Conservation (phyloP, 1,140 invertebrate genomes). For the Meloidogyne chitwoodi region DNA sequence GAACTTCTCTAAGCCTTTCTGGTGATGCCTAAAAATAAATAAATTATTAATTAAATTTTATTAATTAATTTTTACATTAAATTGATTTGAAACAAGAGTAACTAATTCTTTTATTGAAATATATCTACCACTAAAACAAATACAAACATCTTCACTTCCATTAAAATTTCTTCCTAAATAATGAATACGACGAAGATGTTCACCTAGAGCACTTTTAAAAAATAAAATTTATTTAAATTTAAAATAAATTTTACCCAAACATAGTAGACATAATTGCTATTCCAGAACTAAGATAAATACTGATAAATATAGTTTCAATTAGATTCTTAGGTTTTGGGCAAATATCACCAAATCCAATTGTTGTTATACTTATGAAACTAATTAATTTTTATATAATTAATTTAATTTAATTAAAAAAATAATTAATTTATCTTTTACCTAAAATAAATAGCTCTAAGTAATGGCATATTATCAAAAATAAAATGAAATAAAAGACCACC, state of each 20-base stretch:
- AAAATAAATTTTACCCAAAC: not conserved
- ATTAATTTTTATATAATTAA: no score
- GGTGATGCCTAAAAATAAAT: not conserved
- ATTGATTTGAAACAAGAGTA: conserved; percentile 11
- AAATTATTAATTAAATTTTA: not conserved
- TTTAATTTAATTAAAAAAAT: not conserved
- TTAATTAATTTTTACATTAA: not conserved
- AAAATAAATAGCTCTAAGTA: conserved; percentile 24
- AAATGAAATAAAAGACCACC: conserved; percentile 27
- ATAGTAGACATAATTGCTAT: conserved; percentile 28
- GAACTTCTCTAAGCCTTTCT: not conserved
- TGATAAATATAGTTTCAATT: conserved; percentile 14
- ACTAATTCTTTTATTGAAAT: conserved; percentile 9
- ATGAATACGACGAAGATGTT: conserved; percentile 22
- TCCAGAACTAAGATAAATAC: conserved; percentile 13
- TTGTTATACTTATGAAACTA: conserved; percentile 31
- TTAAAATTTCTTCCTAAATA: conserved; percentile 20
- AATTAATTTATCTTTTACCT: not conserved
- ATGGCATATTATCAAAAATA: conserved; percentile 19
- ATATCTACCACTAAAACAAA: conserved; percentile 18
- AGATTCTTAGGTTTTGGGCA: conserved; percentile 8
- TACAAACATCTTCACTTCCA: conserved; percentile 15
- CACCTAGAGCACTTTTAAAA: conserved; percentile 5
- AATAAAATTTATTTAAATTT: not conserved
- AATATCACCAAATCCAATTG: conserved; percentile 27